These are phyloP conservation scores for Sigmodon hispidus DNA, from an alignment of 2,113 vertebrate species.

Conservation along the genomic window DNA sequence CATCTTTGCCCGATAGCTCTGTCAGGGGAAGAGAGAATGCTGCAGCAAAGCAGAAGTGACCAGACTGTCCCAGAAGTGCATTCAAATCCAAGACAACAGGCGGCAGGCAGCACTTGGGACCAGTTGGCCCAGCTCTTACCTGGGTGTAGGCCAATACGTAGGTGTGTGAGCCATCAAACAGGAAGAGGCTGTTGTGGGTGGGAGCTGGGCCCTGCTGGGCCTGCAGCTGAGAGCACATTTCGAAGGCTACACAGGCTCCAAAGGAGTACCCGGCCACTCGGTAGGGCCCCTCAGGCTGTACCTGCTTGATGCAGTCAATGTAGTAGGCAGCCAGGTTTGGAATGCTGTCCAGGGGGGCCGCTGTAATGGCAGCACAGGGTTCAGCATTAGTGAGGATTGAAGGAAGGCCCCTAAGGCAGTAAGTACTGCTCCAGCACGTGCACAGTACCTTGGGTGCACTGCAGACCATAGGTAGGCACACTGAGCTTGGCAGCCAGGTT, in stretches of 20 bases:
- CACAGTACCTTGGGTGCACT: conserved; percentile 94
- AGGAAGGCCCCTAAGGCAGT: no score
- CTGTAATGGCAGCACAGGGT: conserved; percentile 72
- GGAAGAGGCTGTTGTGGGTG: conserved; percentile 91
- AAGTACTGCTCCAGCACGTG: accelerated
- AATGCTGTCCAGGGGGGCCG: conserved; percentile 95
- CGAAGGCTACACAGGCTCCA: conserved; percentile 97
- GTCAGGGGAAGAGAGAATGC: background rate
- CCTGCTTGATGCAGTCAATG: conserved; percentile 90
- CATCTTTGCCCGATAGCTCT: conserved; percentile 95
- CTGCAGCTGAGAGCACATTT: conserved; percentile 97
- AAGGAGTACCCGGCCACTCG: conserved; percentile 96
- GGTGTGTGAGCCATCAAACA: conserved; percentile 96
- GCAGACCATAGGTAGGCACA: conserved; percentile 94
- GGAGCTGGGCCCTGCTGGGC: conserved; percentile 83
- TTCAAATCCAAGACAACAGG: background rate
- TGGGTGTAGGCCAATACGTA: conserved; percentile 96
- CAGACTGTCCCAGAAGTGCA: accelerated
- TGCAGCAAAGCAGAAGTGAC: accelerated
- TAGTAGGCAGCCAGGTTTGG: conserved; percentile 94
- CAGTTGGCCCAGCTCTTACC: conserved; percentile 83
- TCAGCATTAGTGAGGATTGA: accelerated
- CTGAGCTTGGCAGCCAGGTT: conserved; percentile 91
- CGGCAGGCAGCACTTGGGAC: accelerated
- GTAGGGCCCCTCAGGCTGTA: conserved; percentile 95